Conservation (phyloP, 1,140 invertebrate species). For the Adoxophyes honmai region DNA sequence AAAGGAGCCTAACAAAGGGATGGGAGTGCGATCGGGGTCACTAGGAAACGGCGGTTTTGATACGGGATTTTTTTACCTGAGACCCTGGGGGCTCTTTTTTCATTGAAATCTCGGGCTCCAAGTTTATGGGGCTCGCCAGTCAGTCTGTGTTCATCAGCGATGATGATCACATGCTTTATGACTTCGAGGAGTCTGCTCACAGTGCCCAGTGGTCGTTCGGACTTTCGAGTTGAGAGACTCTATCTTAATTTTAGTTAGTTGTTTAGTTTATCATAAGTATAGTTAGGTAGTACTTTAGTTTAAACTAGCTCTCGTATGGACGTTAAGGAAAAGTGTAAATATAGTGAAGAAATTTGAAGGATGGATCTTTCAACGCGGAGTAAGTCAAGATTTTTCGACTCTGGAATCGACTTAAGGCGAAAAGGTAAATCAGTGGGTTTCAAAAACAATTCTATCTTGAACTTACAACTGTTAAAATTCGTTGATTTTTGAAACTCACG, state of each 20-base stretch:
- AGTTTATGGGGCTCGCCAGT: constrained; percentile 62
- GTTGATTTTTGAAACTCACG: constrained; percentile 1
- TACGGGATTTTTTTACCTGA: constrained; percentile 72
- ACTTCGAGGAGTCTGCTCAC: constrained; percentile 34
- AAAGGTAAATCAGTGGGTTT: constrained; percentile 52
- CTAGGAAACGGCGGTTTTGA: constrained; percentile 75
- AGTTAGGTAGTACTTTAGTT: not conserved
- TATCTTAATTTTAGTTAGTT: constrained; percentile 15
- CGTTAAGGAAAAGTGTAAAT: constrained; percentile 31
- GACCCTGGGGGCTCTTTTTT: constrained; percentile 63
- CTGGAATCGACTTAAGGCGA: constrained; percentile 69
- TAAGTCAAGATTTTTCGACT: constrained; percentile 77
- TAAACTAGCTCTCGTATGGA: constrained; percentile 18
- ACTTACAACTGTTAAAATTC: constrained; percentile 23
- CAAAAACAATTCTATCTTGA: constrained; percentile 23
- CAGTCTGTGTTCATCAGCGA: constrained; percentile 73
- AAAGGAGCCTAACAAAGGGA: constrained; percentile 68
- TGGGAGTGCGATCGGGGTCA: constrained; percentile 73
- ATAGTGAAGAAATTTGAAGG: constrained; percentile 26
- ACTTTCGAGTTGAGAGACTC: constrained; percentile 27
- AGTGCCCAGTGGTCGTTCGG: constrained; percentile 58
- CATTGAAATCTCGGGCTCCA: constrained; percentile 51
- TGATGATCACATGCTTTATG: constrained; percentile 73
- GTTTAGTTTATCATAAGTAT: constrained; percentile 25
- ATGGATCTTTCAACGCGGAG: constrained; percentile 73